These are phyloP conservation scores for Charadrius vociferus DNA, from an alignment of 2,113 vertebrate species.

Conservation along the genomic window DNA sequence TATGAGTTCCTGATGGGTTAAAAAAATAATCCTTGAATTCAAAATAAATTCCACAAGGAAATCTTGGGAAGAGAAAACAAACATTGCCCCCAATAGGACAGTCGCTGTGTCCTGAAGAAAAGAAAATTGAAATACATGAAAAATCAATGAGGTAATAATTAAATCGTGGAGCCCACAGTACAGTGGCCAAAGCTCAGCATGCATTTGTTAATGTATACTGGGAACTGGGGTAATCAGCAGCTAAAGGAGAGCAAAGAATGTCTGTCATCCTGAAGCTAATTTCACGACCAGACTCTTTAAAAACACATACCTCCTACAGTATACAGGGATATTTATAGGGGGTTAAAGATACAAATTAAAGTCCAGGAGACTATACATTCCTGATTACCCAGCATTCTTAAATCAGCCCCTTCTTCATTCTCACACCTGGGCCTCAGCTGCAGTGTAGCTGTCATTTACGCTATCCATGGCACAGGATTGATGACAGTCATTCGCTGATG, in stretches of 20 bases:
- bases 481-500: conserved; percentile 99
- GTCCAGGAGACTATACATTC: conserved; percentile 81
- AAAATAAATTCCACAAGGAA: conserved; percentile 73
- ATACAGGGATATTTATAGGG: conserved; percentile 86
- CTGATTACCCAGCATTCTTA: conserved; percentile 95
- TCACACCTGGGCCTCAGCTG: conserved; percentile 96
- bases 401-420: conserved; percentile 83
- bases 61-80: conserved; percentile 71
- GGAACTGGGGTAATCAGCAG: conserved; percentile 69
- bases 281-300: conserved; percentile 73
- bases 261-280: conserved; percentile 76
- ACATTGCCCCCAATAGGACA: conserved; percentile 68
- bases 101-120: conserved; percentile 68
- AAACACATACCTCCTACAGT: conserved; percentile 77
- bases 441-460: conserved; percentile 91
- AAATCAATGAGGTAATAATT: conserved; percentile 86
- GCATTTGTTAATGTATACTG: conserved; percentile 72
- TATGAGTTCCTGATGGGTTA: conserved; percentile 41
- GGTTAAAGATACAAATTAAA: conserved; percentile 90
- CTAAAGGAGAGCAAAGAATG: conserved; percentile 70
- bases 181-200: conserved; percentile 64
- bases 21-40: conserved; percentile 60
- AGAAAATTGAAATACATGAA: conserved; percentile 84
- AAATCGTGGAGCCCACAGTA: conserved; percentile 70
- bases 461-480: conserved; percentile 93